Evolutionary conservation across 2,797 vertebrate species (phyloP).

Genomic region (Epinephelus coioides): DNA sequence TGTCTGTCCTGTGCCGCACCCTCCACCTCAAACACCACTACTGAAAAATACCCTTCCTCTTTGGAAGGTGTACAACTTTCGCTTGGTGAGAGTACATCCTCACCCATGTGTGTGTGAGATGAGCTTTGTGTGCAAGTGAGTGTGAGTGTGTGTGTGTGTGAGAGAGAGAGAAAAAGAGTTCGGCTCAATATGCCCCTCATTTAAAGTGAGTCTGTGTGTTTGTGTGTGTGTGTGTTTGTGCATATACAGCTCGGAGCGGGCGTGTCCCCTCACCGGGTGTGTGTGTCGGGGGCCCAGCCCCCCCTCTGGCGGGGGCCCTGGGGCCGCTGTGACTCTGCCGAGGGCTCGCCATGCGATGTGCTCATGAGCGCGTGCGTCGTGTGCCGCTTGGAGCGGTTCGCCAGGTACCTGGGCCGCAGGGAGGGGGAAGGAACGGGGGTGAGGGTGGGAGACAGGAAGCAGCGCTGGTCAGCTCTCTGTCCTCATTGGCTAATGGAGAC

Average conservation of each 20-base stretch:
- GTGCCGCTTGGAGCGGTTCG: constrained; percentile 99
- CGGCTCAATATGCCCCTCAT: constrained; percentile 16
- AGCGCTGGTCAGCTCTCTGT: constrained; percentile 88
- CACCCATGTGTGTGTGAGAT: constrained; percentile 25
- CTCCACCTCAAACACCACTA: constrained; percentile 13
- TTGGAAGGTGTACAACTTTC: constrained; percentile 22
- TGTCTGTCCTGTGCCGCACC: constrained; percentile 14
- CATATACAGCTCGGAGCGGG: constrained; percentile 71
- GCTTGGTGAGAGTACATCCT: constrained; percentile 2
- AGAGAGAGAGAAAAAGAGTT: constrained; percentile 11
- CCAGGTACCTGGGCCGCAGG: constrained; percentile 98
- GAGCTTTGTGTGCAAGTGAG: constrained; percentile 6
- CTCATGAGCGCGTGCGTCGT: constrained; percentile 95
- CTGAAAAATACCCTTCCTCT: neutral
- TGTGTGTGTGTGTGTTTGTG: constrained; percentile 66
- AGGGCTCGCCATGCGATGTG: constrained; percentile 94
- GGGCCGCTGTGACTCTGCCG: constrained; percentile 93
- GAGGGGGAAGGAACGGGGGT: constrained; percentile 78
- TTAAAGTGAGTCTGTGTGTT: constrained; percentile 24
- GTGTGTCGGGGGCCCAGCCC: constrained; percentile 92
- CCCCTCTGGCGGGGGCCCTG: constrained; percentile 94
- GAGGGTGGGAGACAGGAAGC: constrained; percentile 88
- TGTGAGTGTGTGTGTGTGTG: neutral
- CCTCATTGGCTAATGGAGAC: constrained; percentile 77
- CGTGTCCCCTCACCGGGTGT: constrained; percentile 95